These are phyloP conservation scores for Siderastrea radians DNA, from an alignment of 92 coral and sea anemone genomes.

Conservation along the genomic window DNA sequence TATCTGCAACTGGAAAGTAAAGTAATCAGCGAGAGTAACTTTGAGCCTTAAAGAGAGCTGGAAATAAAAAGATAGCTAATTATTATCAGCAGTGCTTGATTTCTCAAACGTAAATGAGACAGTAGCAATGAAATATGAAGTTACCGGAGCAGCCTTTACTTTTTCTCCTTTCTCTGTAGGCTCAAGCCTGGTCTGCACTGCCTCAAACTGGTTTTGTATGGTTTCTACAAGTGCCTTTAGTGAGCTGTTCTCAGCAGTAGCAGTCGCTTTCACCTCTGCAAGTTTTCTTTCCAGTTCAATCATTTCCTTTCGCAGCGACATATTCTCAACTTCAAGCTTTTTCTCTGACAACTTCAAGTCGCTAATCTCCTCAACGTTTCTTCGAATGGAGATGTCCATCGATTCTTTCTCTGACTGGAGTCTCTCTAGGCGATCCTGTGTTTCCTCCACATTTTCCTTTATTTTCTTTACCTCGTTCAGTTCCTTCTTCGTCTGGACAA, in stretches of 20 bases:
- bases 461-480: neutral
- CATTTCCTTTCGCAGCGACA: neutral
- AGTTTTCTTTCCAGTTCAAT: neutral
- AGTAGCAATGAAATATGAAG: too few relatives aligned
- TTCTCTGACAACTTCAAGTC: neutral
- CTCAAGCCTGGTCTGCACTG: neutral
- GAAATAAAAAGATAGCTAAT: too few relatives aligned
- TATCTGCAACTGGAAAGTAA: too few relatives aligned
- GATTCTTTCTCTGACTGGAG: neutral
- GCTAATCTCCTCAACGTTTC: neutral
- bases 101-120: too few relatives aligned
- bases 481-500: neutral
- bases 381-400: neutral
- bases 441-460: neutral
- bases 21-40: too few relatives aligned
- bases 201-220: neutral
- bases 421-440: neutral
- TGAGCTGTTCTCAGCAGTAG: neutral
- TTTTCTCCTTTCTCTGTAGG: neutral
- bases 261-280: neutral
- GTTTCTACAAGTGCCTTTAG: neutral
- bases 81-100: too few relatives aligned
- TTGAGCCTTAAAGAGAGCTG: too few relatives aligned
- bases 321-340: conserved; percentile 1
- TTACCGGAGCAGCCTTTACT: neutral